Evolutionary conservation across 2,797 vertebrate species (phyloP).

Genomic region (Acipenser ruthenus): DNA sequence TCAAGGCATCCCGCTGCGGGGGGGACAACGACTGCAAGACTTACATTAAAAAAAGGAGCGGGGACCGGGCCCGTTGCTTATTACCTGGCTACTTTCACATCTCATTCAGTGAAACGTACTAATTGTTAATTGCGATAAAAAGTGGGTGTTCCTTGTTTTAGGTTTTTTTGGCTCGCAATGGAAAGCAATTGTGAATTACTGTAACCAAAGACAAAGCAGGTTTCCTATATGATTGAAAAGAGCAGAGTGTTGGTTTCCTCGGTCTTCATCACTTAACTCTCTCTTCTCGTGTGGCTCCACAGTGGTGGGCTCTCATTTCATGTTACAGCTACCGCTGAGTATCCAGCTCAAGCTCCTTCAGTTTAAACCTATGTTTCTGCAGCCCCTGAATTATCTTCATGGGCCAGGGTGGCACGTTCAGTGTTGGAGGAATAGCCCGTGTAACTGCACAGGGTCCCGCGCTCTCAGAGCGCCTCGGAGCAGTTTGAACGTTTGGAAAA

Average conservation of each 20-base stretch:
- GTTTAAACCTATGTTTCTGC: too few relatives aligned
- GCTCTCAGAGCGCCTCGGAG: too few relatives aligned
- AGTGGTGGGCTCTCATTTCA: too few relatives aligned
- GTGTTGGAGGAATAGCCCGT: too few relatives aligned
- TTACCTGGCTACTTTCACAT: slow-evolving; percentile 14
- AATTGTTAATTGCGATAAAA: background rate
- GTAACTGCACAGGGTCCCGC: too few relatives aligned
- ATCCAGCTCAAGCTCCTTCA: too few relatives aligned
- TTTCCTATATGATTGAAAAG: slow-evolving; percentile 31
- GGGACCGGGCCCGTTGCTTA: background rate
- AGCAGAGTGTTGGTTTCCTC: slow-evolving; percentile 27
- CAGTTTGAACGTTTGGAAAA: too few relatives aligned
- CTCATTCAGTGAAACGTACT: background rate
- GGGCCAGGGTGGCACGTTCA: too few relatives aligned
- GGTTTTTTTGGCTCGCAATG: slow-evolving; percentile 12
- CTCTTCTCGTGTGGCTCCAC: too few relatives aligned
- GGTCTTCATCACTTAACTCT: too few relatives aligned
- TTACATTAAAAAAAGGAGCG: background rate
- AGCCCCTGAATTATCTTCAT: too few relatives aligned
- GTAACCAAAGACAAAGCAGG: slow-evolving; percentile 24
- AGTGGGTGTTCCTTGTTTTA: slow-evolving; percentile 19
- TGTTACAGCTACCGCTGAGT: too few relatives aligned
- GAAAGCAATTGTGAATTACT: slow-evolving; percentile 19
- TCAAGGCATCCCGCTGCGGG: slow-evolving; percentile 36
- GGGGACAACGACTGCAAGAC: background rate